Evolutionary conservation across 2,113 vertebrate genomes (phyloP), one percentile per base, ranked within the genome.

Genomic region (Pomatostomus ruficeps): DNA sequence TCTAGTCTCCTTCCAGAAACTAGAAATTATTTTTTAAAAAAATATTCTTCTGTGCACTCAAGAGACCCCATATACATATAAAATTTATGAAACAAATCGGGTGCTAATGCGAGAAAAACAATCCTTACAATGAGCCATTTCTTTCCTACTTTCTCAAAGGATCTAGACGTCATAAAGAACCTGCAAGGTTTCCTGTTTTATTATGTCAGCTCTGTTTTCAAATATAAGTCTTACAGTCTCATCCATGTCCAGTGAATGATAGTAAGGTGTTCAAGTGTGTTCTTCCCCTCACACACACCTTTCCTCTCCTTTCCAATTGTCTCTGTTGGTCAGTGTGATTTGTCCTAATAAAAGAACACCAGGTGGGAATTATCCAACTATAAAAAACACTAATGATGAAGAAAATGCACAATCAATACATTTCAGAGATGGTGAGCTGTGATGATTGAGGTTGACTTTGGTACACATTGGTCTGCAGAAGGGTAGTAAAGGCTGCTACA

Each of bases 161-260:
- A 77, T 18, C 5, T 51, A 68, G 18, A 35, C 6, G 12, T n/a
- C 21, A 58, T 28, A 35, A 65, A 91, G 80, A 79, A 35, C 7
- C 31, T 61, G 5, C 18, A 49, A 48, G 7, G 1, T 49, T 92
- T 86, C 33, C 23, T 33, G 19, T 8, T 81, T 62, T 54, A 33
- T 33, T 62, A 19, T 63, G 14, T 43, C 19, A 80, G 10, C 3
- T 59, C 11, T 90, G 14, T 40, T 88, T 92, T 33, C 16, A 94
- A 77, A 55, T n/a, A 26, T 14, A 55, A 67, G 15, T 62, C n/a
- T 88, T 63, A 42, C 11, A 83, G 19, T 9, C 16, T 70, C 13
- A 52, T 22, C 7, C 5, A 43, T 28, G 26, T 26, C 25, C 16
- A 31, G 8, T 0, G 0, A 52, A 81, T 22, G 6, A 45, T 17